phyloP scores from a whole-genome alignment of 2,113 vertebrate genomes.

The Collichthys lucidus region DNA sequence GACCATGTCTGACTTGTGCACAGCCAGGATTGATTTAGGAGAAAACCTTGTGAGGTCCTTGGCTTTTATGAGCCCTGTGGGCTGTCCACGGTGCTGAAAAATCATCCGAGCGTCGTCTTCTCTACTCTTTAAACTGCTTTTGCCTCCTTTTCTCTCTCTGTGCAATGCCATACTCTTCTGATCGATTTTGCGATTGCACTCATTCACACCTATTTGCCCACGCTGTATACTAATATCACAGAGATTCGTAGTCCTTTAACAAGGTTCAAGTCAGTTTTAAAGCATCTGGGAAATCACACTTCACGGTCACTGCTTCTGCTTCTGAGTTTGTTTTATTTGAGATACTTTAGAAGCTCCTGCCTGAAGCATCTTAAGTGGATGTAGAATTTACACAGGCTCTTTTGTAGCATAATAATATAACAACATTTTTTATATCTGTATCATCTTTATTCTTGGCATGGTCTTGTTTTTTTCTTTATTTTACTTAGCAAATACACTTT shows the following conservation, averaged over 20 bases:
- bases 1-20: conserved; percentile 43
- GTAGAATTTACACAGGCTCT: background rate
- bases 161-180: background rate
- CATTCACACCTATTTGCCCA: conserved; percentile 4
- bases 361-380: background rate
- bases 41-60: conserved; percentile 34
- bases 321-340: background rate
- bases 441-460: background rate
- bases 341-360: background rate
- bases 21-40: conserved; percentile 37
- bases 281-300: background rate
- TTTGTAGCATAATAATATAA: background rate
- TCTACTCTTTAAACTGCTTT: background rate
- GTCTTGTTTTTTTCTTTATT: background rate
- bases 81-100: conserved; percentile 66
- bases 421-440: background rate
- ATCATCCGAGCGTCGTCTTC: background rate
- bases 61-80: conserved; percentile 10
- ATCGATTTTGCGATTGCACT: conserved; percentile 23
- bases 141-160: background rate
- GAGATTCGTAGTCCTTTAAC: background rate
- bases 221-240: background rate
- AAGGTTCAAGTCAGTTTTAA: background rate
- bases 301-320: background rate
- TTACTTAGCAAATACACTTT: background rate